Evolutionary conservation across 2,888 invertebrate genomes (phyloP).

Genomic region (Malachius bipustulatus): DNA sequence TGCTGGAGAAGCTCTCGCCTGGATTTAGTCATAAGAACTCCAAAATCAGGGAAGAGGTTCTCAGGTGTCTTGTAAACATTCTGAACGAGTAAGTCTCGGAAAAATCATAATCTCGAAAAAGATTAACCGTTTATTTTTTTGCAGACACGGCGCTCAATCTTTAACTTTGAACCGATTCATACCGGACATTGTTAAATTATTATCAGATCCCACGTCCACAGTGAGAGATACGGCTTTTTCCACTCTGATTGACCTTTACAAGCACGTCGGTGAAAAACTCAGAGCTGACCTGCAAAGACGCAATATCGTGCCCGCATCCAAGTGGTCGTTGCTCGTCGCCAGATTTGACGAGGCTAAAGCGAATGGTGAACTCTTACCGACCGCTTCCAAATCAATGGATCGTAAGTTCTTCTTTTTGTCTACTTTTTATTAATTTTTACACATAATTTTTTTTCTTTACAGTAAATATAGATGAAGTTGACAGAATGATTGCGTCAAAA

Average conservation of each 20-base stretch:
- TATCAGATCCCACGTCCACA: conserved; percentile 76
- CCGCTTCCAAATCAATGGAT: conserved; percentile 42
- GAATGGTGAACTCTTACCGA: conserved; percentile 66
- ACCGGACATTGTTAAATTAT: conserved; percentile 67
- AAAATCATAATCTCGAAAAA: no score
- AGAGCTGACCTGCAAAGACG: conserved; percentile 72
- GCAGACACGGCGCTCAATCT: conserved; percentile 75
- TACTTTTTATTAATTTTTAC: conserved; percentile 6
- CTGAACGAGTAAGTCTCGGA: conserved; percentile 60
- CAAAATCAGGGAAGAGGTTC: conserved; percentile 81
- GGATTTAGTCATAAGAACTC: conserved; percentile 80
- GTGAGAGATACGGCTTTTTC: conserved; percentile 81
- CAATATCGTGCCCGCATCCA: conserved; percentile 62
- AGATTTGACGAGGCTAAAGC: conserved; percentile 79
- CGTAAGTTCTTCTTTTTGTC: conserved; percentile 23
- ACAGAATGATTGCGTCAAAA: conserved; percentile 34
- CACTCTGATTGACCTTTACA: conserved; percentile 80
- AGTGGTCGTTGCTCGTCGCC: conserved; percentile 56
- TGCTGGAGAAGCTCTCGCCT: conserved; percentile 59
- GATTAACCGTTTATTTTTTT: conserved; percentile 26
- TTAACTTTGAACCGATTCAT: conserved; percentile 71
- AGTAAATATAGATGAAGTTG: conserved; percentile 36
- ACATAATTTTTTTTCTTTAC: conserved; percentile 11
- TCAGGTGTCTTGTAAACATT: conserved; percentile 69
- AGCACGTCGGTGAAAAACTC: conserved; percentile 84